Evolutionary conservation across 2,113 vertebrate genomes (phyloP).

Genomic region (Laticauda laticaudata): DNA sequence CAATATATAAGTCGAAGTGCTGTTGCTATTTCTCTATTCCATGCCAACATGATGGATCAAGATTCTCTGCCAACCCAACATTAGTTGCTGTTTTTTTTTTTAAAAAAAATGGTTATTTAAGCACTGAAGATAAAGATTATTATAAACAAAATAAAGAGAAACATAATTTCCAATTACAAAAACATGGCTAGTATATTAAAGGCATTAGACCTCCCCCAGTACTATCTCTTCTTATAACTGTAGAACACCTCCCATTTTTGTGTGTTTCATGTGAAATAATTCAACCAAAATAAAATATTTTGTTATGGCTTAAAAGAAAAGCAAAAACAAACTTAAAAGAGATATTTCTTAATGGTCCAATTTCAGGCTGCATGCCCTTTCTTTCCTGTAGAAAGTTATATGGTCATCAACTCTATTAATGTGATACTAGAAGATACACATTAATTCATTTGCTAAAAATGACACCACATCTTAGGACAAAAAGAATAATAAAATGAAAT

Average conservation of each 20-base stretch:
- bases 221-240: neutral
- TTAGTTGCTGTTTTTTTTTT: neutral
- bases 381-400: neutral
- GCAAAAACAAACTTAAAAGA: neutral
- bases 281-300: neutral
- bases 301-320: neutral
- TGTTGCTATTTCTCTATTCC: neutral
- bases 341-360: neutral
- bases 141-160: neutral
- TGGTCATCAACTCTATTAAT: neutral
- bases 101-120: neutral
- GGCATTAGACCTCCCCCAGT: neutral
- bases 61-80: neutral
- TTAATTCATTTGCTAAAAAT: neutral
- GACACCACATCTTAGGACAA: neutral
- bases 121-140: neutral
- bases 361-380: neutral
- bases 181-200: neutral
- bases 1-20: too few species aligned
- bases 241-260: neutral
- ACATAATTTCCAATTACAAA: neutral
- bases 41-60: neutral
- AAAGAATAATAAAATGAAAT: slow-evolving; percentile 38
- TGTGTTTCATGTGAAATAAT: neutral
- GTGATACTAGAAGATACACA: neutral